Percentiles rank a stretch among this genome's conserved stretches.
phyloP scores from a whole-genome alignment of 2,888 invertebrate genomes.

The Philereme vetulata region DNA sequence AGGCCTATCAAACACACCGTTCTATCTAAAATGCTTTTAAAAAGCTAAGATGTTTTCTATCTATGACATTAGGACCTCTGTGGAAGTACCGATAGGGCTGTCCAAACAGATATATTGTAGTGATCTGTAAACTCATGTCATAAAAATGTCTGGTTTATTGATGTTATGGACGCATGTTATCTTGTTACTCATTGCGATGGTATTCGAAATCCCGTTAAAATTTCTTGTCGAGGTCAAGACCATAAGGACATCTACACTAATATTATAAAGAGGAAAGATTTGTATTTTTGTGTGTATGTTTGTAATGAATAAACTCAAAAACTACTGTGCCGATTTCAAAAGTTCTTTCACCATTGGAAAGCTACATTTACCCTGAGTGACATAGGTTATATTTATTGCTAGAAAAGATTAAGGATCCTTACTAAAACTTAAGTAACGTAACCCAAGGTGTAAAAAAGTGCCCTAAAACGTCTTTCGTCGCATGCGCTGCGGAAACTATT shows the following conservation, averaged over 20 bases:
- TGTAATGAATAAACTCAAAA: too few species aligned
- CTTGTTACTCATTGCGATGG: slow-evolving; percentile 26
- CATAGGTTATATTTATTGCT: too few species aligned
- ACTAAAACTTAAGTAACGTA: too few species aligned
- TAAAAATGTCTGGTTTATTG: slow-evolving; percentile 74
- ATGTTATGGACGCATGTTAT: slow-evolving; percentile 48
- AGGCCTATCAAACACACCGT: slow-evolving; percentile 61
- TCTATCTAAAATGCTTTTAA: slow-evolving; percentile 77
- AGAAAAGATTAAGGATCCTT: too few species aligned
- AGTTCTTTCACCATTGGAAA: too few species aligned
- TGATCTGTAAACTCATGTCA: slow-evolving; percentile 71
- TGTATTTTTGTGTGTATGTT: too few species aligned
- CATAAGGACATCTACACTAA: slow-evolving; percentile 9
- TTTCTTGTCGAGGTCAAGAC: slow-evolving; percentile 12
- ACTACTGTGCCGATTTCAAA: too few species aligned
- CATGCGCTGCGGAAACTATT: too few species aligned
- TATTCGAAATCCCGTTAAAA: slow-evolving; percentile 20
- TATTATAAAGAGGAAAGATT: too few species aligned
- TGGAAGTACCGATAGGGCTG: slow-evolving; percentile 48
- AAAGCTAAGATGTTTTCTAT: slow-evolving; percentile 61
- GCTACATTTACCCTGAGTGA: too few species aligned
- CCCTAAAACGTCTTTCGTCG: too few species aligned
- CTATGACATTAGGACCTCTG: slow-evolving; percentile 19
- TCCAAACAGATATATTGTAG: slow-evolving; percentile 64
- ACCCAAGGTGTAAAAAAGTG: too few species aligned